A percentile compares a stretch with the other conserved stretches of the same genome.
phyloP scores from a whole-genome alignment of 2,113 vertebrate genomes.

The Rousettus leschenaultii region DNA sequence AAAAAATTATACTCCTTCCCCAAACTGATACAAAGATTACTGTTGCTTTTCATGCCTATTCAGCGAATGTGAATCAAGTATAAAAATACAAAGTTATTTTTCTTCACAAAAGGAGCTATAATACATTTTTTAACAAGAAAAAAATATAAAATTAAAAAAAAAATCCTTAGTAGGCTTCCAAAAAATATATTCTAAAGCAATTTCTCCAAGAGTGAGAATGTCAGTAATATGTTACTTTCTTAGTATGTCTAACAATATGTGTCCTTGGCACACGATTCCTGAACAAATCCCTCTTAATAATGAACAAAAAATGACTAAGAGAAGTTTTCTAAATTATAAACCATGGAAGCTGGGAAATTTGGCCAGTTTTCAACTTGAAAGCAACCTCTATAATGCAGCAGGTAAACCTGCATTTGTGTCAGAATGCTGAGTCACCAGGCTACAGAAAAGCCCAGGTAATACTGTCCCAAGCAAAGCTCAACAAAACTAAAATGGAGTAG shows the following conservation, averaged over 20 bases:
- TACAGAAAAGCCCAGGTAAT: not conserved
- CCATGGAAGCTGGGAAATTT: not conserved
- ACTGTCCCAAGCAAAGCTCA: not conserved
- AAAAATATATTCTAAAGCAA: not conserved
- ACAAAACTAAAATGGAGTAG: not conserved
- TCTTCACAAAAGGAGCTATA: not conserved
- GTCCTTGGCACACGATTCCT: not conserved
- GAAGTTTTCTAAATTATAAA: not conserved
- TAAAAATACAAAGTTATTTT: not conserved
- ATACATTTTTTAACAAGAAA: not conserved
- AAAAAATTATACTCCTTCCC: not conserved
- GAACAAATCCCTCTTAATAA: not conserved
- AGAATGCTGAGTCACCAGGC: not conserved
- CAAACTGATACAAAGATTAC: not conserved
- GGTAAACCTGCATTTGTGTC: not conserved
- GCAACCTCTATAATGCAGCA: not conserved
- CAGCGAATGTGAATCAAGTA: not conserved
- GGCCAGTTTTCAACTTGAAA: constrained; percentile 4
- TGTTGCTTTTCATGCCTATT: not conserved
- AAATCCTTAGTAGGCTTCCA: not conserved
- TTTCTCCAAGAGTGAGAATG: not conserved
- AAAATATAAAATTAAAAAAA: not conserved
- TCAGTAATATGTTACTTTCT: not conserved
- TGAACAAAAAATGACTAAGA: not conserved
- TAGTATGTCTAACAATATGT: not conserved